Evolutionary conservation across 2,113 vertebrate species (phyloP).

Genomic region (Pelecanus crispus): DNA sequence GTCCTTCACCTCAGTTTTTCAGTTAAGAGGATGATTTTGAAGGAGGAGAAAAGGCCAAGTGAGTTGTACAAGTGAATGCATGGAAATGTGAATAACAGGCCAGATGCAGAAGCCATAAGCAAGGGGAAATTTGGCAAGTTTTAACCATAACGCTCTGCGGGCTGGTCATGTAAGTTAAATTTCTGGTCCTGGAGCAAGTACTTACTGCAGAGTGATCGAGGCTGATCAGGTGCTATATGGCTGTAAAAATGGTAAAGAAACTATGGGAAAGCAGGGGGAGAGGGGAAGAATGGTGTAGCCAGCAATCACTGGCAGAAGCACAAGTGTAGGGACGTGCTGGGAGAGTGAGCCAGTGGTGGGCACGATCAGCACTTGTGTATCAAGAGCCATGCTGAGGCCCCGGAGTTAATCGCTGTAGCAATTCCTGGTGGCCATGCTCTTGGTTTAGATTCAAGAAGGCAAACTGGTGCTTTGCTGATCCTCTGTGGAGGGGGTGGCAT

Average conservation of each 20-base stretch:
- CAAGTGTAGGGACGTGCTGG: neutral
- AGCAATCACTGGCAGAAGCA: neutral
- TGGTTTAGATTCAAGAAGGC: neutral
- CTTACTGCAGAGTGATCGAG: neutral
- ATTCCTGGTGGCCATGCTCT: accelerated
- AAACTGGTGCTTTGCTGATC: neutral
- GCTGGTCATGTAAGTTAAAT: neutral
- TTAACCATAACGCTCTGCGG: neutral
- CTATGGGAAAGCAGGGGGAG: neutral
- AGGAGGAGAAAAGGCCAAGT: neutral
- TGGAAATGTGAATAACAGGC: neutral
- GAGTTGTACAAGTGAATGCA: neutral
- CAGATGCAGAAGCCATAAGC: neutral
- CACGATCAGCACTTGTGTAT: neutral
- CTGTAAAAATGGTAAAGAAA: neutral
- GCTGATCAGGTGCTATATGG: neutral
- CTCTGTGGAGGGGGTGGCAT: neutral
- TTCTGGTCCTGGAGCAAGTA: neutral
- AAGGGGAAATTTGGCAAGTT: neutral
- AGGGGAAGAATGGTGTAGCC: neutral
- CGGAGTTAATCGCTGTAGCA: neutral
- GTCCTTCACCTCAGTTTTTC: neutral
- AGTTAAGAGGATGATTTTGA: neutral
- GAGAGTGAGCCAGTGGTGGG: neutral
- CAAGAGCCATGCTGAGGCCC: neutral